Conservation (phyloP, 2,113 vertebrate genomes). For the Neotoma lepida region DNA sequence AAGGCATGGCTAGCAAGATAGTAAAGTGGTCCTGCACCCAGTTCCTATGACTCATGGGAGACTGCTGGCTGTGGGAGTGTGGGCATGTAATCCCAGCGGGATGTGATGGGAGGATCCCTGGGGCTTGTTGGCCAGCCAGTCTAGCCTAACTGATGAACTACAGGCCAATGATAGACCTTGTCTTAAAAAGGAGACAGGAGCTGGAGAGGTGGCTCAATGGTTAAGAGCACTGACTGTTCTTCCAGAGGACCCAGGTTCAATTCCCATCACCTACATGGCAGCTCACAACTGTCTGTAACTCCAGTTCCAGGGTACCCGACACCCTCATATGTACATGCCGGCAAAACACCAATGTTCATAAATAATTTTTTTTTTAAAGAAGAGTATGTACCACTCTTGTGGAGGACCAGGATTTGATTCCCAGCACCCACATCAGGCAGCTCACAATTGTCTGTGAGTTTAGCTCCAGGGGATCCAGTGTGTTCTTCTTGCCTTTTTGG, state of each 20-base stretch:
- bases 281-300: neutral
- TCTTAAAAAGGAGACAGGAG: neutral
- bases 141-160: neutral
- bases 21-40: neutral
- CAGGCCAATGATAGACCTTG: neutral
- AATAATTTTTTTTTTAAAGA: too few relatives aligned
- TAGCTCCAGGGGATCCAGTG: neutral
- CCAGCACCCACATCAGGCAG: neutral
- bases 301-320: neutral
- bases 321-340: too few relatives aligned
- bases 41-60: neutral
- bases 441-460: neutral
- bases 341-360: too few relatives aligned
- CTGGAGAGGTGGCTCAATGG: neutral
- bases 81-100: accelerated
- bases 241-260: neutral
- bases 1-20: neutral
- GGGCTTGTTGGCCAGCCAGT: neutral
- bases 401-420: neutral
- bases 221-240: neutral
- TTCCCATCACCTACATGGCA: neutral
- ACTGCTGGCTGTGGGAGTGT: neutral
- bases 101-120: neutral
- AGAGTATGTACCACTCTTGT: neutral
- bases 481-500: neutral